A percentile compares a stretch with the other conserved stretches of the same genome.
Evolutionary conservation across 2,113 vertebrate genomes (phyloP).

Genomic region (Halcyon malimbica): DNA sequence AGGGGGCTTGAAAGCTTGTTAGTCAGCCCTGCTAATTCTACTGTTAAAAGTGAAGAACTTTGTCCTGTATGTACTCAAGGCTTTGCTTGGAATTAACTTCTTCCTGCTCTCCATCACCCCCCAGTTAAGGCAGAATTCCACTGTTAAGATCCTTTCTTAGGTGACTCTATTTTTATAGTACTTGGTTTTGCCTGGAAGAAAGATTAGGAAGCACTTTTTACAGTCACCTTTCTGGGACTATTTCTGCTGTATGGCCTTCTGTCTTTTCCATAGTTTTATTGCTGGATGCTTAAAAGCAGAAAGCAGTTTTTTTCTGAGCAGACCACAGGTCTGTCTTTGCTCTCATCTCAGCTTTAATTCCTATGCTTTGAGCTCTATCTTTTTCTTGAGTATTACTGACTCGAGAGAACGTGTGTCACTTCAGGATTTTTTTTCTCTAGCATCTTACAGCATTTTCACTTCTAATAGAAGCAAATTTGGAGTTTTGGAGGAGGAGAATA

Average conservation of each 20-base stretch:
- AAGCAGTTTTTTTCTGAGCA: not conserved
- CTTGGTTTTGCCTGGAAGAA: not conserved
- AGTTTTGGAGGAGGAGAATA: not conserved
- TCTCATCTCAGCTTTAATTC: not conserved
- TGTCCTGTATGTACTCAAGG: not conserved
- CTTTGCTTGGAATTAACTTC: not conserved
- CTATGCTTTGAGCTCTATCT: not conserved
- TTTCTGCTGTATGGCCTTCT: not conserved
- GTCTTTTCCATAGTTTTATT: not conserved
- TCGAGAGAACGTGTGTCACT: not conserved
- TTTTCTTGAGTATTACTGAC: not conserved
- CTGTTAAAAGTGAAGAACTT: not conserved
- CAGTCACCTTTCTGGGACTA: not conserved
- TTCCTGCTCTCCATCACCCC: not conserved
- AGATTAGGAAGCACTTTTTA: not conserved
- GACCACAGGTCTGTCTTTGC: not conserved
- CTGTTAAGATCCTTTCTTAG: not conserved
- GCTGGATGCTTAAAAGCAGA: not conserved
- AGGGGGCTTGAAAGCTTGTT: not conserved
- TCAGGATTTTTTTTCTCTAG: not conserved
- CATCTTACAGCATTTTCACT: not conserved
- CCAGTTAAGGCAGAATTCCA: not conserved
- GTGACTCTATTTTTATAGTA: not conserved
- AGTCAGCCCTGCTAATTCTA: not conserved
- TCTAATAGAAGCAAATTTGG: not conserved